Evolutionary conservation across 2,797 vertebrate genomes (phyloP).

Genomic region (Enteromius anoplus): DNA sequence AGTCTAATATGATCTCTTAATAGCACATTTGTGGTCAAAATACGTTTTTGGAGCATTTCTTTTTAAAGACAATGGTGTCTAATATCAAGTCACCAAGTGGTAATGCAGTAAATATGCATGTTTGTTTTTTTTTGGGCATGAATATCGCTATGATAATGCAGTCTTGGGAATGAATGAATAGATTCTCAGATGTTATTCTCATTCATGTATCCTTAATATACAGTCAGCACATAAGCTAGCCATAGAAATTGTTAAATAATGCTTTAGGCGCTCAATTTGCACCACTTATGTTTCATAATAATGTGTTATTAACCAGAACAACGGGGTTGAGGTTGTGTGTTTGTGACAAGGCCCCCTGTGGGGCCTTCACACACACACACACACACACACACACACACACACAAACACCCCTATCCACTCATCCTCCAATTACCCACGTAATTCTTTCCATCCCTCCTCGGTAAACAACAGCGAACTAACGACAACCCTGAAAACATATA

Average conservation of each 20-base stretch:
- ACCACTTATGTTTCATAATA: background rate
- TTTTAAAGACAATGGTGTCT: background rate
- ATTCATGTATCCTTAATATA: background rate
- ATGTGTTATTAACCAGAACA: constrained; percentile 3
- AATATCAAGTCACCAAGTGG: background rate
- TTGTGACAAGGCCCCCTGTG: constrained; percentile 64
- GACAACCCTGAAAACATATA: constrained; percentile 15
- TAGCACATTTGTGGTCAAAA: background rate
- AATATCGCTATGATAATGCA: constrained; percentile 4
- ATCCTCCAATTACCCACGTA: constrained; percentile 50
- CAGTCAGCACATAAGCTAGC: background rate
- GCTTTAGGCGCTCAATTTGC: background rate
- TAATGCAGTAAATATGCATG: background rate
- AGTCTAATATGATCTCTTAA: background rate
- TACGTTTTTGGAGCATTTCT: background rate
- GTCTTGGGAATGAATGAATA: constrained; percentile 20
- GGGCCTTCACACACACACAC: constrained; percentile 54
- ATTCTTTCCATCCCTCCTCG: constrained; percentile 24
- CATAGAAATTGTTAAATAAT: background rate
- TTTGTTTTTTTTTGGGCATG: background rate
- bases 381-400: constrained; percentile 7
- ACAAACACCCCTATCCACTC: background rate
- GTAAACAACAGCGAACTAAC: constrained; percentile 53
- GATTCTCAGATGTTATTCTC: background rate
- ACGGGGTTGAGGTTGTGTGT: constrained; percentile 62